Conservation (phyloP, 2,113 vertebrate species). For the Theropithecus gelada region DNA sequence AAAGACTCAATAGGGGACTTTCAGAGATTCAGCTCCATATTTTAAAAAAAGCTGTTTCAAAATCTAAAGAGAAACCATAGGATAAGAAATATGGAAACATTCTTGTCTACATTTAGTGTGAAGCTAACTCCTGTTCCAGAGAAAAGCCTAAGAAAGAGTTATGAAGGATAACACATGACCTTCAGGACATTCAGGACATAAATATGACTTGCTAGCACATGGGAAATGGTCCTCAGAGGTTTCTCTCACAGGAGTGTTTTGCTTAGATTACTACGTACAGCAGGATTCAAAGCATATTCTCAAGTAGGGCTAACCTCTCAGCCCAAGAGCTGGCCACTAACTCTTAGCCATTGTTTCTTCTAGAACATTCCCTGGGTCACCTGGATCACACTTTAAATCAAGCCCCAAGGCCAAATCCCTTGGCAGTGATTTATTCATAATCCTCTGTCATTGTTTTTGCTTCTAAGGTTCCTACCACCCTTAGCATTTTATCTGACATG, state of each 20-base stretch:
- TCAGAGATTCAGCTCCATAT: conserved; percentile 3
- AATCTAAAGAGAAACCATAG: neutral
- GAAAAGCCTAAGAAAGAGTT: neutral
- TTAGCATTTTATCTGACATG: neutral
- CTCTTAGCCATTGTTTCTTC: neutral
- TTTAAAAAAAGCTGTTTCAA: neutral
- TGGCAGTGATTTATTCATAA: neutral
- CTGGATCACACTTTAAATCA: neutral
- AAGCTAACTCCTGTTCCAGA: neutral
- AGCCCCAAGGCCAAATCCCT: neutral
- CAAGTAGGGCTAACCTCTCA: neutral
- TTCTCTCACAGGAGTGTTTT: neutral
- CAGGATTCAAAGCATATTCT: neutral
- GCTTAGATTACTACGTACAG: neutral
- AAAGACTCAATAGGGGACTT: neutral
- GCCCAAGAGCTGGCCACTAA: neutral
- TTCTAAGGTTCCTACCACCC: neutral
- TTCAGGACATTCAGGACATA: neutral
- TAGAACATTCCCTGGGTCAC: neutral
- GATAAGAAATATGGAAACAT: neutral
- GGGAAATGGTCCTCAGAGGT: neutral
- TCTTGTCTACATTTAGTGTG: neutral
- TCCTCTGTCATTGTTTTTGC: neutral
- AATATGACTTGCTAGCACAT: neutral
- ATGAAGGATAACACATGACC: neutral